These are phyloP conservation scores for Apis laboriosa DNA, from an alignment of 1,140 invertebrate genomes.

Conservation along the genomic window DNA sequence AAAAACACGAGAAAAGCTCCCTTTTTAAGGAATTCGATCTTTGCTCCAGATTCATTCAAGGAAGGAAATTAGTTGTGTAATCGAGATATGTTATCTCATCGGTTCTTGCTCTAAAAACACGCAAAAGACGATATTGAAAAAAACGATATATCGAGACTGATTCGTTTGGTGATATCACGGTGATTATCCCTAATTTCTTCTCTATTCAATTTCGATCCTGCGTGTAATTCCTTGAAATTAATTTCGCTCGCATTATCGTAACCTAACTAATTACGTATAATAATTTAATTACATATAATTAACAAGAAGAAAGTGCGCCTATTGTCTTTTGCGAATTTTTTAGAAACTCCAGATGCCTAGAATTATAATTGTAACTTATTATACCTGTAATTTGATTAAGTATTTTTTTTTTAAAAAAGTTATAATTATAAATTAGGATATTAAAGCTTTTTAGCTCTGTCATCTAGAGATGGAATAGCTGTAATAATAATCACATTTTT, in stretches of 20 bases:
- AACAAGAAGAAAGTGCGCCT: neutral
- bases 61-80: neutral
- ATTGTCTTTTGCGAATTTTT: slow-evolving; percentile 5
- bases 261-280: neutral
- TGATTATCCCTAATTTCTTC: neutral
- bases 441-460: no score
- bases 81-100: neutral
- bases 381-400: no score
- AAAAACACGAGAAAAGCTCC: neutral
- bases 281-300: slow-evolving; percentile 9
- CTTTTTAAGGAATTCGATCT: no score
- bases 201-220: neutral
- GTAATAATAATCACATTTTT: neutral
- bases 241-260: neutral
- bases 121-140: slow-evolving; percentile 1
- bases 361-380: neutral
- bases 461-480: no score
- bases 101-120: neutral
- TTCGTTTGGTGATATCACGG: slow-evolving; percentile 27
- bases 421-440: no score
- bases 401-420: no score
- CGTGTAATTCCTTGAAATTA: slow-evolving; percentile 1
- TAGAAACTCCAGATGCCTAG: neutral
- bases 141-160: neutral
- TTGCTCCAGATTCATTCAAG: no score